Percentiles rank a stretch among this genome's conserved stretches.
Evolutionary conservation across 1,140 invertebrate genomes (phyloP).

Genomic region (Heliconius hermathena): DNA sequence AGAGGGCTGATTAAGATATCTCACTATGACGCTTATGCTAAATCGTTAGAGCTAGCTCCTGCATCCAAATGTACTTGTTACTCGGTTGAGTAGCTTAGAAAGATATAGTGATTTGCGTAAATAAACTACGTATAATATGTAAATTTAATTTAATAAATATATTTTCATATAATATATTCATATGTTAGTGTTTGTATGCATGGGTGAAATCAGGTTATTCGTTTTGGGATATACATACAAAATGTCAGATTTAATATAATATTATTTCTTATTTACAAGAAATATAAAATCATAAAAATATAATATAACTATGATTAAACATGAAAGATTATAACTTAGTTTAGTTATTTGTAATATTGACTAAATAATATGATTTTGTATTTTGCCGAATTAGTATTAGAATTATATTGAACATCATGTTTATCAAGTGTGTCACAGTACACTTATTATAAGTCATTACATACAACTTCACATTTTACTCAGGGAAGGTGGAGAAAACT

Average conservation of each 20-base stretch:
- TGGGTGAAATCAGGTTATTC: background rate
- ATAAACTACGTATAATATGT: background rate
- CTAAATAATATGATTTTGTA: too few relatives aligned
- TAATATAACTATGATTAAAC: background rate
- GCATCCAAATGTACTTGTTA: slow-evolving; percentile 27
- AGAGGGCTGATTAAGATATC: slow-evolving; percentile 49
- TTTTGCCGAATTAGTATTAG: too few relatives aligned
- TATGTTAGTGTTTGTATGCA: background rate
- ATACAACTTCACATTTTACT: too few relatives aligned
- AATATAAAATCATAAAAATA: background rate
- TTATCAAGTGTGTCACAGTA: too few relatives aligned
- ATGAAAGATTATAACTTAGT: background rate
- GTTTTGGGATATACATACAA: background rate
- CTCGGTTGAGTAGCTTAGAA: background rate
- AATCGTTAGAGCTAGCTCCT: slow-evolving; percentile 19
- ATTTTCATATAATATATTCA: background rate
- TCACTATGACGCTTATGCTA: slow-evolving; percentile 34
- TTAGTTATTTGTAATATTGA: too few relatives aligned
- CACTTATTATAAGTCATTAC: too few relatives aligned
- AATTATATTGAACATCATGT: too few relatives aligned
- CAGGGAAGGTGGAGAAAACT: too few relatives aligned
- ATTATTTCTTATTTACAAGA: background rate
- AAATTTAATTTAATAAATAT: slow-evolving; percentile 1
- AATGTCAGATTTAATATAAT: background rate
- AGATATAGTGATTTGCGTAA: background rate